Evolutionary conservation across 2,888 invertebrate genomes (phyloP).

Genomic region (Nephrotoma guestfalica): DNA sequence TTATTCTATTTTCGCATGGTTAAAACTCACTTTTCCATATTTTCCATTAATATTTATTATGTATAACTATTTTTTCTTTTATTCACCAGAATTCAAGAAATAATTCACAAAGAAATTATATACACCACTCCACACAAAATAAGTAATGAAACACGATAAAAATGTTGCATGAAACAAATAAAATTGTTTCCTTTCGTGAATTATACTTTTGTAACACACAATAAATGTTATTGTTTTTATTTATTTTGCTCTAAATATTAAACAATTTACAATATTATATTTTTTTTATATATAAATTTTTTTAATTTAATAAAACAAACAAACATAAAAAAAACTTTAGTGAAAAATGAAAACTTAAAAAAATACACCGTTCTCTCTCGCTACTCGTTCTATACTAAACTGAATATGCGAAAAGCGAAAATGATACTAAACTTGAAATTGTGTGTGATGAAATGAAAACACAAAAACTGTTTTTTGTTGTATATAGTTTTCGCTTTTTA

Average conservation of each 20-base stretch:
- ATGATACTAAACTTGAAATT: constrained; percentile 23
- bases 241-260: background rate
- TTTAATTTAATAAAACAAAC: constrained; percentile 1
- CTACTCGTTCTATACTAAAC: constrained; percentile 16
- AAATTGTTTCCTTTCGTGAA: background rate
- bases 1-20: background rate
- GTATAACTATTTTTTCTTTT: background rate
- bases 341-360: constrained; percentile 1
- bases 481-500: background rate
- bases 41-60: background rate
- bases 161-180: background rate
- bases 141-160: background rate
- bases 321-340: background rate
- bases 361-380: constrained; percentile 10
- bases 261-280: background rate
- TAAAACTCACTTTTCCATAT: background rate
- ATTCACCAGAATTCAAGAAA: background rate
- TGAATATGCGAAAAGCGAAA: constrained; percentile 31
- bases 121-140: background rate
- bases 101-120: background rate
- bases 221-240: background rate
- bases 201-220: background rate
- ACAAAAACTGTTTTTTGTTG: background rate
- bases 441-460: background rate
- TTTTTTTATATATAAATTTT: background rate